Evolutionary conservation across 2,888 invertebrate genomes (phyloP).

Genomic region (Tanypteryx hageni): DNA sequence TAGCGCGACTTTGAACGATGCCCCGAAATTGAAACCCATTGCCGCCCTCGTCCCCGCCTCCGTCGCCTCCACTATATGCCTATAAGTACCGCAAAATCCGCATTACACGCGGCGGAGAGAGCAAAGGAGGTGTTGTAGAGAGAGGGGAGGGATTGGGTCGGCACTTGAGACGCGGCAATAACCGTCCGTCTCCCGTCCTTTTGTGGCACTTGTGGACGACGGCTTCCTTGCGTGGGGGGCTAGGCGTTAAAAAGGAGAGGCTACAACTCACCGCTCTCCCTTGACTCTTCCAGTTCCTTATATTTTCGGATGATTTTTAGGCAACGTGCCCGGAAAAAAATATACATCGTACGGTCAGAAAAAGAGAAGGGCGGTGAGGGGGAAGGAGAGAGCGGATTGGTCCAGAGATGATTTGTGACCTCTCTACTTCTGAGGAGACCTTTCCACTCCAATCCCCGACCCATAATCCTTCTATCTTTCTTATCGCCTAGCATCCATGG

Average conservation of each 20-base stretch:
- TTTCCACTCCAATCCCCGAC: not conserved
- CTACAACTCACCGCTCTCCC: not conserved
- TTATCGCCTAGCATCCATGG: not conserved
- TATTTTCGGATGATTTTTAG: conserved; percentile 5
- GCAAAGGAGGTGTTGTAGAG: conserved; percentile 5
- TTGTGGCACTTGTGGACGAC: conserved; percentile 7
- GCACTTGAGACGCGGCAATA: conserved; percentile 3
- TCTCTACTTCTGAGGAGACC: not conserved
- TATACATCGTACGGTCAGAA: not conserved
- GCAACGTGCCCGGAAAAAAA: not conserved
- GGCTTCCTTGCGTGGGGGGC: not conserved
- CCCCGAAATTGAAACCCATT: conserved; percentile 38
- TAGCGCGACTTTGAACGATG: not conserved
- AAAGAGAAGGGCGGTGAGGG: not conserved
- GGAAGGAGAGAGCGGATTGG: not conserved
- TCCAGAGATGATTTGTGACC: not conserved
- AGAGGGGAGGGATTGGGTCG: not conserved
- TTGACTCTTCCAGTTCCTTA: not conserved
- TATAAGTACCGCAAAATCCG: not conserved
- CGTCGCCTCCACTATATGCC: not conserved
- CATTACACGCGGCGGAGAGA: not conserved
- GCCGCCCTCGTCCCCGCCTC: not conserved
- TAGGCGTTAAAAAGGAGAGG: not conserved
- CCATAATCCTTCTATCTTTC: too few species aligned
- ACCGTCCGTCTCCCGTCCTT: not conserved